Evolutionary conservation across 2,113 vertebrate genomes (phyloP).

Genomic region (Casuarius casuarius): DNA sequence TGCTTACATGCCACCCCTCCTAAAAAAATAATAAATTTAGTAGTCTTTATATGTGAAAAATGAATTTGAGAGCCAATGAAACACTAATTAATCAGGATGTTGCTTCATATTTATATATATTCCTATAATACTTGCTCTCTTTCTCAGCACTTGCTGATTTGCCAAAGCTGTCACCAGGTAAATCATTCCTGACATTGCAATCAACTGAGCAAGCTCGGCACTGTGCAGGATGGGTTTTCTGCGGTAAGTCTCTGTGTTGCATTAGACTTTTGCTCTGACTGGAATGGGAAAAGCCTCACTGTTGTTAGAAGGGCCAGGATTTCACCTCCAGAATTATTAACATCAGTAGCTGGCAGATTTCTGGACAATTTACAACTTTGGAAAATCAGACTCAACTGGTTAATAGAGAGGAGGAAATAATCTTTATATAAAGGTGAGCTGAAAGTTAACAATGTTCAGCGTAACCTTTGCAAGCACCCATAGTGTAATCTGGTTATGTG

Average conservation of each 20-base stretch:
- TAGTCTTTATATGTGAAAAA: neutral
- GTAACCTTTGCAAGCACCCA: neutral
- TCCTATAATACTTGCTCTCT: neutral
- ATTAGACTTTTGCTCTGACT: neutral
- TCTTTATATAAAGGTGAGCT: neutral
- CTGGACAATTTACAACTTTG: neutral
- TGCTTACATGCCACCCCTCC: neutral
- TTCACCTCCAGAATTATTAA: neutral
- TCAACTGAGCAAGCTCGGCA: neutral
- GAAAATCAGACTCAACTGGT: neutral
- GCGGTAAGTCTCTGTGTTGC: neutral
- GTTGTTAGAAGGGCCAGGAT: neutral
- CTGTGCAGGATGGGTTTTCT: neutral
- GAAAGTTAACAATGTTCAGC: neutral
- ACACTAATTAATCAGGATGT: neutral
- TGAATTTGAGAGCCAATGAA: neutral
- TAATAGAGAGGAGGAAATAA: neutral
- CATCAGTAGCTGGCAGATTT: neutral
- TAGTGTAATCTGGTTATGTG: neutral
- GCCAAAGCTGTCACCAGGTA: neutral
- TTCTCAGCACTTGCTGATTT: neutral
- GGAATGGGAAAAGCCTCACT: neutral
- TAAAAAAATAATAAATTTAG: neutral
- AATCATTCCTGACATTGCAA: accelerated
- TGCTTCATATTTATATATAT: neutral